A percentile compares a stretch with the other conserved stretches of the same genome.
Evolutionary conservation across 2,113 vertebrate genomes (phyloP).

Genomic region (Cyphomyrus plagiostoma): DNA sequence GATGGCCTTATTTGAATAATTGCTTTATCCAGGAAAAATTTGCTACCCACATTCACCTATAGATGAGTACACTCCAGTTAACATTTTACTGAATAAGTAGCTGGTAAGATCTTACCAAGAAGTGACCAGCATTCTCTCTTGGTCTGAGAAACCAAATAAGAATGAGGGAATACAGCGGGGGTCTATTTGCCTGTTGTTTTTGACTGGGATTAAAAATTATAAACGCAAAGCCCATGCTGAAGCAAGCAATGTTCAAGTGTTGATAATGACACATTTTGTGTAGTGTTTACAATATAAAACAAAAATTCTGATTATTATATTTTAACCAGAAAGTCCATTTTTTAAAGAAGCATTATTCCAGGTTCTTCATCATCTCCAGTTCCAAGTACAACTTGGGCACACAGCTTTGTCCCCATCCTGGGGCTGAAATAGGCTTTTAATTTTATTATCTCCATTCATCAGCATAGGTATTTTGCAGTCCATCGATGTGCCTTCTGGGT

Average conservation of each 20-base stretch:
- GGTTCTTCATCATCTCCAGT: not conserved
- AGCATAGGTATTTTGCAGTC: conserved; percentile 6
- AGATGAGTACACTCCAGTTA: not conserved
- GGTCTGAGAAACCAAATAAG: not conserved
- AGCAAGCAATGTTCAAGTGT: not conserved
- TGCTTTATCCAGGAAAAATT: not conserved
- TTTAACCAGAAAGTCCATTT: not conserved
- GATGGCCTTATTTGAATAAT: not conserved
- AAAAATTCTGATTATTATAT: not conserved
- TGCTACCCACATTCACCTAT: not conserved
- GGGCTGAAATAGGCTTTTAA: conserved; percentile 2
- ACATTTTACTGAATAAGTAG: not conserved
- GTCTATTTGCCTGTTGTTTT: not conserved
- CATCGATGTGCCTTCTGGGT: not conserved
- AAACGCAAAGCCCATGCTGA: not conserved
- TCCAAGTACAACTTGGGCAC: not conserved
- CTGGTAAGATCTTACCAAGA: not conserved
- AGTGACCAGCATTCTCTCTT: not conserved
- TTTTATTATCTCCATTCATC: conserved; percentile 16
- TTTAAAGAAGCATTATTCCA: not conserved
- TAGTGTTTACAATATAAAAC: not conserved
- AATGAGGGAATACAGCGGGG: not conserved
- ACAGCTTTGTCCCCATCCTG: not conserved
- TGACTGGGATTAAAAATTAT: not conserved
- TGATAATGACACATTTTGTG: not conserved